Evolutionary conservation across 2,888 invertebrate genomes (phyloP), one percentile per base, ranked within the genome.

Genomic region (Strigamia maritima): DNA sequence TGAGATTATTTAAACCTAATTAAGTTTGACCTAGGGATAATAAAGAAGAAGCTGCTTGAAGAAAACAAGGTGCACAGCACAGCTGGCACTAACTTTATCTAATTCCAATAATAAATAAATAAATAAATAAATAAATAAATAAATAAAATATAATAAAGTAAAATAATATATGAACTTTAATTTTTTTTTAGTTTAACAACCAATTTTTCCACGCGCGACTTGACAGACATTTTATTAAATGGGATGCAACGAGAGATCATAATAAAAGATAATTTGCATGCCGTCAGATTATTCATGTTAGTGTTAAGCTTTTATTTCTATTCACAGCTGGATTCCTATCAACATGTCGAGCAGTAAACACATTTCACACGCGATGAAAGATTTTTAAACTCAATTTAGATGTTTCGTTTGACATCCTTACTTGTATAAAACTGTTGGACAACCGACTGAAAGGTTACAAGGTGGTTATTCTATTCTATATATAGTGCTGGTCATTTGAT

Each of bases 1-100:
- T 24, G 60, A 65, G 60, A 65, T 65, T 24, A 65, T 65, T 65
- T 65, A 65, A 65, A 65, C 60, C 19, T 65, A 65, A 65, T 65
- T 65, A 65, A 65, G 19, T 65, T 65, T 65, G 60, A 65, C 60
- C 60, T 22, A 22, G 22, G 60, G 60, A 65, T 65, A 65, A 65
- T 65, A 65, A 65, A 65, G 60, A 49, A 3, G 14, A 49, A 12
- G 49, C 49, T 19, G 49, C 19, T 65, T 65, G 22, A 65, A 65
- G 2, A 65, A 44, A 65, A 65, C 60, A 65, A 19, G 60, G 24
- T 22, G 60, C 60, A 65, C 60, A 65, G 60, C 60, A 65, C 60
- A 65, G 60, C 60, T 65, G 60, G 60, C 24, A 22, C 8, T 24
- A 22, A 7, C 1, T 65, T 65, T 4, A 65, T 8, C 22, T 4